A percentile compares a stretch with the other conserved stretches of the same genome.
phyloP scores from a whole-genome alignment of 1,140 invertebrate genomes.

The Daktulosphaira vitifoliae region DNA sequence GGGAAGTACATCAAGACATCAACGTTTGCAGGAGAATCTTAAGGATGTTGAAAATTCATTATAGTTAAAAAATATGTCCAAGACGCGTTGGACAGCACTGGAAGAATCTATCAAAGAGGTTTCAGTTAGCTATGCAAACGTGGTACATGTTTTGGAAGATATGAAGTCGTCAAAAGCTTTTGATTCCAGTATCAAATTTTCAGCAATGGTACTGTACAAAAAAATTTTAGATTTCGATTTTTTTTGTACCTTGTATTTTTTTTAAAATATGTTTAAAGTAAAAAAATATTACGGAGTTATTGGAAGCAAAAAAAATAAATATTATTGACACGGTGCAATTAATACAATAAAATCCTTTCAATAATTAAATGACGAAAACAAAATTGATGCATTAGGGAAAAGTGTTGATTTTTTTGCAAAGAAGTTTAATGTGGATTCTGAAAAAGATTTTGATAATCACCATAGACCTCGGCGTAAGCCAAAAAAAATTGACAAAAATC shows the following conservation, averaged over 20 bases:
- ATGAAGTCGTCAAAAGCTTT: not conserved
- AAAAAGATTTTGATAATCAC: conserved; percentile 8
- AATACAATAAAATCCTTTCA: too few species aligned
- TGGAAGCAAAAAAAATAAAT: conserved; percentile 21
- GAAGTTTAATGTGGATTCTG: conserved; percentile 3
- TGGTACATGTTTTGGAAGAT: conserved; percentile 7
- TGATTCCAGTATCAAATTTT: too few species aligned
- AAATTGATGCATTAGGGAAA: not conserved
- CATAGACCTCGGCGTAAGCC: not conserved
- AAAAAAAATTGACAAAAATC: conserved; percentile 4
- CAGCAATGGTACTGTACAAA: conserved; percentile 5
- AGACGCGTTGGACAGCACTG: not conserved
- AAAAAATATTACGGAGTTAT: conserved; percentile 10
- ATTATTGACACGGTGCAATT: not conserved
- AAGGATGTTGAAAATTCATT: conserved; percentile 6
- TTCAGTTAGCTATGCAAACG: not conserved
- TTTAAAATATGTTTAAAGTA: conserved; percentile 15
- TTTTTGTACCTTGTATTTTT: conserved; percentile 10
- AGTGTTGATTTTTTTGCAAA: not conserved
- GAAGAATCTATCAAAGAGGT: conserved; percentile 10
- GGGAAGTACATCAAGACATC: not conserved
- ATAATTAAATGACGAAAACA: too few species aligned
- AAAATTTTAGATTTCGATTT: conserved; percentile 15
- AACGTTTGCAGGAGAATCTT: not conserved
- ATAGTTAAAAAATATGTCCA: conserved; percentile 13